Evolutionary conservation across 2,797 vertebrate species (phyloP), one percentile per base, ranked within the genome.

Genomic region (Mionectes olivaceus): DNA sequence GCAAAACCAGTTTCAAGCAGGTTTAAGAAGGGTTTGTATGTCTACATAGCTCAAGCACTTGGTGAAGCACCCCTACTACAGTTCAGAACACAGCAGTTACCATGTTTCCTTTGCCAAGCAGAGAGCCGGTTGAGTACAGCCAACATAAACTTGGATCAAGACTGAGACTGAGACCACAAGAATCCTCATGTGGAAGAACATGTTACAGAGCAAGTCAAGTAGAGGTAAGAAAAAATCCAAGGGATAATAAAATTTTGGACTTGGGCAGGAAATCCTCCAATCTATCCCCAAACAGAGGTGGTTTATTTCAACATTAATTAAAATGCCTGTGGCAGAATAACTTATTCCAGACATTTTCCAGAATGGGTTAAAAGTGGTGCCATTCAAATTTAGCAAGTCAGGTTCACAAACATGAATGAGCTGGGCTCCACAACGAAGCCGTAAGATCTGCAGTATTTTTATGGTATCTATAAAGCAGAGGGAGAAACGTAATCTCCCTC

Each of bases 41-140:
- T 25, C 22, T 56, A 27, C n/a, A 5, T 1, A 9, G 37, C 27
- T 67, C 35, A 57, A 82, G 32, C 30, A n/a, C 56, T 75, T 30
- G 27, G 19, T 46, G 1, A 2, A 3, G 19, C 35, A 47, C 4
- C 18, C 27, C n/a, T 23, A 2, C 21, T 7, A 1, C 3, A 60
- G 39, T 33, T 68, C 21, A 77, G 56, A 81, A 44, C 25, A 37
- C 5, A 41, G 10, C 23, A 73, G 25, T 60, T 41, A 5, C 3
- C 19, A 21, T 69, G 10, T 12, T 74, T 19, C 19, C 25, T 67
- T 80, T 33, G 33, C 41, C 61, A 56, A 9, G 21, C 5, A 56
- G 35, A 82, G 37, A 84, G 69, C 2, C 3, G 11, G 17, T 19
- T 43, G 23, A 11, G 18, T 43, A 65, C 10, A 28, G 68, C 50